Evolutionary conservation across 2,797 vertebrate genomes (phyloP).

Genomic region (Staurois parvus): DNA sequence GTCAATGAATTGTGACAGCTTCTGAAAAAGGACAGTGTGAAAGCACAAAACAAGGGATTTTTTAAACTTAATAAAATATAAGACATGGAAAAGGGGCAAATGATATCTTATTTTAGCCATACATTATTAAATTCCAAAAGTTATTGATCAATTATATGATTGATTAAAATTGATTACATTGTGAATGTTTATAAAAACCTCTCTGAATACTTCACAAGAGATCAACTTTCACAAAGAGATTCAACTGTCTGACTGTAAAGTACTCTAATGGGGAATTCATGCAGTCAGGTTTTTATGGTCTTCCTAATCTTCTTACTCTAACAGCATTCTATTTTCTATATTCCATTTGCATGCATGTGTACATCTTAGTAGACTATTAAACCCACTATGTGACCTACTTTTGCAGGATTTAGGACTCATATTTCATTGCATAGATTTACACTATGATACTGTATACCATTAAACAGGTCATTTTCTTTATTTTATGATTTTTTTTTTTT

Average conservation of each 20-base stretch:
- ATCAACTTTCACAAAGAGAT: conserved; percentile 50
- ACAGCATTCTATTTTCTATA: conserved; percentile 44
- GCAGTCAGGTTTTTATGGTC: conserved; percentile 54
- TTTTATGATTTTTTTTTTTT: conserved; percentile 24
- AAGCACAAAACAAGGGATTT: too few relatives aligned
- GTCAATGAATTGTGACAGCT: too few relatives aligned
- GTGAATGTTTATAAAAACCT: neutral
- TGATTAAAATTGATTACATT: too few relatives aligned
- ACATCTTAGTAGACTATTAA: conserved; percentile 56
- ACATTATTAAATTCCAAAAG: too few relatives aligned
- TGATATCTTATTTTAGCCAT: too few relatives aligned
- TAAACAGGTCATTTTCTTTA: conserved; percentile 46
- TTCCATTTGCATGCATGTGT: conserved; percentile 57
- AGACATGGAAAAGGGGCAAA: too few relatives aligned
- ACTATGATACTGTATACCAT: conserved; percentile 31
- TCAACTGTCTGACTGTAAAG: conserved; percentile 40
- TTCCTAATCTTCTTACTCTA: conserved; percentile 56
- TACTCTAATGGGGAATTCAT: conserved; percentile 39
- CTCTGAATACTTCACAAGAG: conserved; percentile 12
- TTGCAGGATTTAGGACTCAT: conserved; percentile 31
- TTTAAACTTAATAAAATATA: too few relatives aligned
- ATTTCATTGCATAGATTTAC: conserved; percentile 33
- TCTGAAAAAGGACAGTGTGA: too few relatives aligned
- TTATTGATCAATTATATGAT: too few relatives aligned
- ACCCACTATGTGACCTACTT: conserved; percentile 56